These are phyloP conservation scores for Perca fluviatilis DNA, from an alignment of 2,113 vertebrate species.

Conservation along the genomic window DNA sequence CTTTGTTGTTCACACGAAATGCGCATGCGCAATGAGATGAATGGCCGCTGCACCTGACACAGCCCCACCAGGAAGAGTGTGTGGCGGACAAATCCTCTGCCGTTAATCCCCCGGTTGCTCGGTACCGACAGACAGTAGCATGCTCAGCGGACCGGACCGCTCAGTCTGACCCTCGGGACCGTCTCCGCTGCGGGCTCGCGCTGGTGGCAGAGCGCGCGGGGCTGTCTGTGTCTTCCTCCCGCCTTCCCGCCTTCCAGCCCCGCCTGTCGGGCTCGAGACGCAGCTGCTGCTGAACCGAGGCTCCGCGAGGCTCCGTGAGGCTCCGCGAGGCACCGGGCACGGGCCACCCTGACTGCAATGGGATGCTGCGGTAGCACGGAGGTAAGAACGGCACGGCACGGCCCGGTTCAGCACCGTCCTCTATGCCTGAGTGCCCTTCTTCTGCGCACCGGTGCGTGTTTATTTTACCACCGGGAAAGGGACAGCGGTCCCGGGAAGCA, in stretches of 20 bases:
- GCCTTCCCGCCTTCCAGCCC: neutral
- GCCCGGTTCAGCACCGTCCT: neutral
- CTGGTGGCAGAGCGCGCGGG: slow-evolving; percentile 58
- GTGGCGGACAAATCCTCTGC: slow-evolving; percentile 79
- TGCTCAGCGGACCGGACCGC: slow-evolving; percentile 59
- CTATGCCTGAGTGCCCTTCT: slow-evolving; percentile 25
- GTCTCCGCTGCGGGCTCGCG: slow-evolving; percentile 48
- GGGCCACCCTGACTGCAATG: slow-evolving; percentile 83
- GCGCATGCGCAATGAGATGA: slow-evolving; percentile 82
- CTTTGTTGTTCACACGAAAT: slow-evolving; percentile 27
- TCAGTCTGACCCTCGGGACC: slow-evolving; percentile 58
- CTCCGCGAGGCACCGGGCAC: slow-evolving; percentile 68
- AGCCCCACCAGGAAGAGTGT: slow-evolving; percentile 85
- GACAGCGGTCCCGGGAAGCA: slow-evolving; percentile 28
- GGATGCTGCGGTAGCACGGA: slow-evolving; percentile 88
- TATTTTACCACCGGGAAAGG: slow-evolving; percentile 25
- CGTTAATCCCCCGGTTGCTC: slow-evolving; percentile 71
- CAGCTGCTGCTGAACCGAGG: slow-evolving; percentile 71
- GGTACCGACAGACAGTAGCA: slow-evolving; percentile 63
- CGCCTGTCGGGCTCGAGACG: slow-evolving; percentile 74
- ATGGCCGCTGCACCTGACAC: slow-evolving; percentile 83
- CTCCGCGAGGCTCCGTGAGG: slow-evolving; percentile 65
- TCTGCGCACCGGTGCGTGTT: slow-evolving; percentile 18
- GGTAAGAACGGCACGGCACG: slow-evolving; percentile 74
- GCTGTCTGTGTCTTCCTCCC: neutral